Evolutionary conservation across 2,888 invertebrate genomes (phyloP), one percentile per base, ranked within the genome.

Genomic region (Thymelicus sylvestris): DNA sequence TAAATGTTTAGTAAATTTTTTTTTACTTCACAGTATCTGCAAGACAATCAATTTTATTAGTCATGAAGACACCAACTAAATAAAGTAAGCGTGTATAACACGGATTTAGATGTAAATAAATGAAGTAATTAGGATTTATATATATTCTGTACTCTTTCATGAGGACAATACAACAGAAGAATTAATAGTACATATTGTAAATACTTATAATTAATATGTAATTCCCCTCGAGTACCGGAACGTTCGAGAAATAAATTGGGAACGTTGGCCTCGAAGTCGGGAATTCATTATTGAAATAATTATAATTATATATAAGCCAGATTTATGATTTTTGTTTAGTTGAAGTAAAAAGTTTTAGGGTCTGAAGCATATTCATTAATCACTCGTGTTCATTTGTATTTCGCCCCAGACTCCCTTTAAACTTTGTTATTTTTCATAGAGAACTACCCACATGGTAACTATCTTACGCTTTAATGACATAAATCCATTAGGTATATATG

Each of bases 311-410:
- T 55, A 57, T 38, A 57, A 55, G 57, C 38, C 48, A 48, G 57
- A 69, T 69, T 64, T 64, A 69, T 69, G 64, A 69, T 57, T 69
- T 69, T 57, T 64, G 66, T 66, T 66, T 66, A 66, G 15, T 57
- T 38, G 12, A 66, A 52, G 52, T 52, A 52, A 65, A 65, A 65
- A 65, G 39, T 64, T 52, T 65, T 52, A 15, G 24, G 31, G 19
- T 13, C 47, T 50, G 48, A 63, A 65, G 52, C 57, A 8, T 57
- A 19, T 47, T 47, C 47, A 57, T 69, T 57, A 69, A 63, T 69
- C 68, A 69, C 63, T 63, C 31, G 44, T 47, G 24, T 59, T 66
- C 8, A 41, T 57, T 57, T 55, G 55, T 55, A 55, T 55, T 57
- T 57, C 5, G 2, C 13, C 31, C 31, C 31, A 3, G 31, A 57